Evolutionary conservation across 2,888 invertebrate species (phyloP), one percentile per base, ranked within the genome.

Genomic region (Lepas anatifera): DNA sequence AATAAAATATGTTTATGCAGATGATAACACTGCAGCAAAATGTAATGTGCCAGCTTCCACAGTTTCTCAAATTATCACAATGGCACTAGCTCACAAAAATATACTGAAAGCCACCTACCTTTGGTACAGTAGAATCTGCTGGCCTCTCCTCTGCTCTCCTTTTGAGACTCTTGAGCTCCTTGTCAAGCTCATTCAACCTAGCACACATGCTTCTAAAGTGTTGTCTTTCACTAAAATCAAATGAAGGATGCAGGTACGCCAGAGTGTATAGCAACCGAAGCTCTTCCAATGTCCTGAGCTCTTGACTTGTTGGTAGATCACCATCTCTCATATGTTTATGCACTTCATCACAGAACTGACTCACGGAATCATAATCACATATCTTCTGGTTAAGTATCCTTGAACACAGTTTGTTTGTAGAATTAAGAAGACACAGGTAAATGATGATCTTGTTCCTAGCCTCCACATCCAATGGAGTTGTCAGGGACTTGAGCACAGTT

Each of bases 381-480:
- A 66, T 66, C 66, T 66, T 66, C 39, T 66, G 39, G 39, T 37
- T 37, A 37, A 66, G 37, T 39, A 66, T 16, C 39, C 66, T 66
- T 37, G 66, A 66, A 41, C 66, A 66, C 39, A 41, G 32, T 41
- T 41, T 66, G 66, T 66, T 66, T 37, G 39, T 66, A 66, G 66
- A 66, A 27, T 41, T 66, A n/a, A 66, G 27, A 39, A 66, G 66
- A 66, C 66, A 66, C 39, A 66, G 39, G n/a, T 66, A 66, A 10
- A 66, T 25, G 25, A 66, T 39, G 27, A 66, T 37, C 66, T 66
- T 66, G 39, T 18, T 66, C n/a, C 66, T 37, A 18, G 39, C 25
- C 13, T 66, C 66, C 22, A 16, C 66, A 39, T 66, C 39, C 27
- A 66, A 11, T 25, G 66, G 39, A 10, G 25, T 39, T 6, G 39